Evolutionary conservation across 2,113 vertebrate genomes (phyloP).

Genomic region (Anolis sagrei): DNA sequence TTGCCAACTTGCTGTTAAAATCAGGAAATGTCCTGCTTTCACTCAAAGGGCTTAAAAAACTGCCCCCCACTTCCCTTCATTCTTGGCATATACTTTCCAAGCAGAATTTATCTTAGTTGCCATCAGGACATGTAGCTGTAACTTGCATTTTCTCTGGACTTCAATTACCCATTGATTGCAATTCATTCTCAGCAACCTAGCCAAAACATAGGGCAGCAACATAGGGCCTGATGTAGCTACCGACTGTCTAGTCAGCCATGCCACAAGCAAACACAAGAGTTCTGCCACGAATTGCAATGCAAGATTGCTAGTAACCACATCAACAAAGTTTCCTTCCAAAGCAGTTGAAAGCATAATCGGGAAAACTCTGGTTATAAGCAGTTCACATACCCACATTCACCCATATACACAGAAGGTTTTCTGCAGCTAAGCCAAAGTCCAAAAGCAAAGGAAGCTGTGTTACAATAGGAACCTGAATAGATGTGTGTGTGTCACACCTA

Average conservation of each 20-base stretch:
- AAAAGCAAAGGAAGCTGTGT: slow-evolving; percentile 28
- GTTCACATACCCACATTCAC: not conserved
- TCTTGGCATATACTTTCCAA: not conserved
- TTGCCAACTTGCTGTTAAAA: not conserved
- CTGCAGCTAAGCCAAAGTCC: slow-evolving; percentile 17
- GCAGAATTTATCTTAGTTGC: not conserved
- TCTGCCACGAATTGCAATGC: not conserved
- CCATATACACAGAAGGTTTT: not conserved
- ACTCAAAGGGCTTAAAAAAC: not conserved
- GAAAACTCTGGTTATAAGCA: not conserved
- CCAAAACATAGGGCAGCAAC: not conserved
- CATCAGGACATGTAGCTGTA: not conserved
- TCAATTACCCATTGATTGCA: not conserved
- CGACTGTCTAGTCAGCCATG: not conserved
- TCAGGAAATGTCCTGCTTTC: not conserved
- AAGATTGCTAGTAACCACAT: not conserved
- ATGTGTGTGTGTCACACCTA: not conserved
- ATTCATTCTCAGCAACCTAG: not conserved
- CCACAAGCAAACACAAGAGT: not conserved
- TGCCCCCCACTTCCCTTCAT: not conserved
- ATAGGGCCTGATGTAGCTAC: not conserved
- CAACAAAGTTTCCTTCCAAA: not conserved
- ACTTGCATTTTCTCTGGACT: not conserved
- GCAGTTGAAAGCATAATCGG: not conserved
- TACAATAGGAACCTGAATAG: not conserved